Conservation (phyloP, 2,888 invertebrate species). For the Ecdyonurus torrentis region DNA sequence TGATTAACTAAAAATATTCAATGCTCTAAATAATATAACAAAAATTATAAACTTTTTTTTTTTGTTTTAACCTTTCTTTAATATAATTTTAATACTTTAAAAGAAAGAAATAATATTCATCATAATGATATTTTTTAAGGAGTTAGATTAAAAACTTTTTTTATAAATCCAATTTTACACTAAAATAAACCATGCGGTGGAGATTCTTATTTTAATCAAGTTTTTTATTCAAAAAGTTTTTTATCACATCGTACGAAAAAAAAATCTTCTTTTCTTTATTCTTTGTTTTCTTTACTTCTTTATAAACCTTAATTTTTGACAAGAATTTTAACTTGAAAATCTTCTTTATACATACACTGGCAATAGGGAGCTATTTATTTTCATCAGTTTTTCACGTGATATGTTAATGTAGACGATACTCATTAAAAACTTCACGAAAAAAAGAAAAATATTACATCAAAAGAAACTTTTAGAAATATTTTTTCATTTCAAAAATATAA, state of each 20-base stretch:
- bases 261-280: not conserved
- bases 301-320: too few species aligned
- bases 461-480: not conserved
- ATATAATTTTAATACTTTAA: too few species aligned
- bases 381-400: not conserved
- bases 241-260: not conserved
- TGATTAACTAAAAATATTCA: too few species aligned
- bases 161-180: not conserved
- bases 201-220: not conserved
- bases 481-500: not conserved
- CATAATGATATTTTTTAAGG: not conserved
- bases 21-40: too few species aligned
- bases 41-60: too few species aligned
- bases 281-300: too few species aligned
- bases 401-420: not conserved
- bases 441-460: not conserved
- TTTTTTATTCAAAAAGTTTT: not conserved
- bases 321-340: too few species aligned
- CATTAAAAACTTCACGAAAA: not conserved
- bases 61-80: too few species aligned
- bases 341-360: too few species aligned
- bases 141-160: not conserved
- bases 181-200: not conserved
- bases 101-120: not conserved
- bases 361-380: not conserved